Conservation (phyloP, 2,113 vertebrate species). For the Ibidorhyncha struthersii region DNA sequence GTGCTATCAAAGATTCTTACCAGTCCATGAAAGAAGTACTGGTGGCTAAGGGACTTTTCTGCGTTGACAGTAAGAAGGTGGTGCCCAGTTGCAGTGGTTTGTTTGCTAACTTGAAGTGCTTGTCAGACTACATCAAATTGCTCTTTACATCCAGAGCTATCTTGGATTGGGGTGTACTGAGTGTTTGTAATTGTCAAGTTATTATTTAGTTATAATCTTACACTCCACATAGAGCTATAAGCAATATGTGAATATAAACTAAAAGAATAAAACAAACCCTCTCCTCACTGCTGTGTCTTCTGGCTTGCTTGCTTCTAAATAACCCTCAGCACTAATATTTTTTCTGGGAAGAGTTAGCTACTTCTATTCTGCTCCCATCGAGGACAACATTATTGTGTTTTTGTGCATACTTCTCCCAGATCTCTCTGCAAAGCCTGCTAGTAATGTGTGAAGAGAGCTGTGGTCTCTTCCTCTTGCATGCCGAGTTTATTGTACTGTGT, state of each 20-base stretch:
- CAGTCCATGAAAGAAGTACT: not conserved
- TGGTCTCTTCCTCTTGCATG: not conserved
- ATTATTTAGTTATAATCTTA: not conserved
- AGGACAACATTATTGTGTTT: not conserved
- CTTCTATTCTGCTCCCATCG: accelerated
- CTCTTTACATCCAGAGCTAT: not conserved
- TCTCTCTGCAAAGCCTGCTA: not conserved
- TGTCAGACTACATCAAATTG: not conserved
- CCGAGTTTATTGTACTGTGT: not conserved
- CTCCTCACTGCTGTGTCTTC: not conserved
- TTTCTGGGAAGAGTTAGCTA: not conserved
- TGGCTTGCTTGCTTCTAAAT: not conserved
- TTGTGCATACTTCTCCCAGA: not conserved
- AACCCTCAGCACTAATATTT: not conserved
- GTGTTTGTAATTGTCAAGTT: not conserved
- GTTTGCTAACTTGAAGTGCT: not conserved
- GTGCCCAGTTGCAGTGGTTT: not conserved
- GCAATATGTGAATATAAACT: not conserved
- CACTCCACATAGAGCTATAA: not conserved
- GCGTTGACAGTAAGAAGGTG: not conserved
- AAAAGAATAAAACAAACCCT: not conserved
- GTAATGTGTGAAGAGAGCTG: not conserved
- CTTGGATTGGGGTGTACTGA: not conserved
- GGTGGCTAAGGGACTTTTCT: not conserved
- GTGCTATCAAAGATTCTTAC: not conserved